Conservation (phyloP, 2,113 vertebrate genomes). For the Coturnix japonica region DNA sequence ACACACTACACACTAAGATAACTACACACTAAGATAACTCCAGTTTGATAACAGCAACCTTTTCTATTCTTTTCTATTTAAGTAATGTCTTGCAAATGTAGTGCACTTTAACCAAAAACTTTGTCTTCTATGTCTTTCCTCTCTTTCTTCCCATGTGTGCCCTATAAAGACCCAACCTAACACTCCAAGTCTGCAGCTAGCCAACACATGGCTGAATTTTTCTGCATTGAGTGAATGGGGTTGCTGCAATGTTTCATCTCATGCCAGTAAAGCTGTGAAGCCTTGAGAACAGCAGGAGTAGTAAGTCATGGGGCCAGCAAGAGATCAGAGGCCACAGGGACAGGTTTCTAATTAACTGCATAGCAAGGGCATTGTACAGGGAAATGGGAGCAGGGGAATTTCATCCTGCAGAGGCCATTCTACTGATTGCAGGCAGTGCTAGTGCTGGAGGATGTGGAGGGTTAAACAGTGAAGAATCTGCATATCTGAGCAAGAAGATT, state of each 20-base stretch:
- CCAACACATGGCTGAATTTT: background rate
- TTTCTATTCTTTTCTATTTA: background rate
- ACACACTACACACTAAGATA: background rate
- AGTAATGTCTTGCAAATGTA: background rate
- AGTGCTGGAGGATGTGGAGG: background rate
- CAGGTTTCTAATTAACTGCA: constrained; percentile 26
- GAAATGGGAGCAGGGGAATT: background rate
- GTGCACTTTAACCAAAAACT: background rate
- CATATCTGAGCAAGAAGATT: background rate
- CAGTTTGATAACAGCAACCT: background rate
- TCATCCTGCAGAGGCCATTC: background rate
- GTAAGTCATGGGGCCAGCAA: background rate
- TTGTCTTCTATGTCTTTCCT: background rate
- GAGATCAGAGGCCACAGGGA: background rate
- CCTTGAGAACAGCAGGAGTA: background rate
- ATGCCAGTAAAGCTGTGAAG: background rate
- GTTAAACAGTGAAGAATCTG: background rate
- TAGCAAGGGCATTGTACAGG: background rate
- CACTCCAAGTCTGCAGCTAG: background rate
- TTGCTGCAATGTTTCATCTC: background rate
- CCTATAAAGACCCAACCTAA: background rate
- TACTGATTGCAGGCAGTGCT: background rate
- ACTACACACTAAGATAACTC: background rate
- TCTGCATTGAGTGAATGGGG: background rate
- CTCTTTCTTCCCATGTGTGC: background rate